Evolutionary conservation across 2,113 vertebrate genomes (phyloP).

Genomic region (Uropsilus gracilis): DNA sequence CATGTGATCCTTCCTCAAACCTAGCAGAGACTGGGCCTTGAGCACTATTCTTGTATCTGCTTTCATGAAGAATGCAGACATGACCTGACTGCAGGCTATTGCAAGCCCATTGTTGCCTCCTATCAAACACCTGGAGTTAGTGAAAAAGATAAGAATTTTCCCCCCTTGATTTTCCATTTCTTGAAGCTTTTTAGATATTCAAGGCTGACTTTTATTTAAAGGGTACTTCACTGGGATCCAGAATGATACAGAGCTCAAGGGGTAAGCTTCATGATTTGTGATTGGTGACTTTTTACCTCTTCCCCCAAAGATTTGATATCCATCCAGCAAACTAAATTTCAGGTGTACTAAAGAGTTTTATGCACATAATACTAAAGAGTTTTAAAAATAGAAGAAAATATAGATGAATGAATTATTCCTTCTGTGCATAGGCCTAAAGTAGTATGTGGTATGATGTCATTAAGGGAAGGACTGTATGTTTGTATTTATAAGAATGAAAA

Average conservation of each 20-base stretch:
- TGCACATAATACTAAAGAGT: constrained; percentile 8
- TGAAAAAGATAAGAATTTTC: constrained; percentile 68
- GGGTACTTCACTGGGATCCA: neutral
- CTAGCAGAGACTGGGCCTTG: neutral
- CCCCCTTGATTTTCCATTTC: constrained; percentile 63
- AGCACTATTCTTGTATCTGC: neutral
- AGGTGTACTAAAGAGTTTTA: neutral
- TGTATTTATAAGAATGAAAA: constrained; percentile 11
- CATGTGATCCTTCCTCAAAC: neutral
- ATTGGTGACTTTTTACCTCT: neutral
- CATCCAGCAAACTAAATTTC: neutral
- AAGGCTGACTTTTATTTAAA: neutral
- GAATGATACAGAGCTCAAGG: neutral
- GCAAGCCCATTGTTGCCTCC: constrained; percentile 59
- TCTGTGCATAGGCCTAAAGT: neutral
- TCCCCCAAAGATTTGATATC: neutral
- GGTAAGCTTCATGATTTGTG: neutral
- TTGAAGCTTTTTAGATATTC: neutral
- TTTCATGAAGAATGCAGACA: constrained; percentile 38
- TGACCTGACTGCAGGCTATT: constrained; percentile 55
- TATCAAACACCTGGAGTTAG: constrained; percentile 61
- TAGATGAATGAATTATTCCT: neutral
- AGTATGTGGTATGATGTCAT: neutral
- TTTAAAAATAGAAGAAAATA: neutral
- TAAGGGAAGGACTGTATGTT: neutral